Base-by-base conservation (phyloP, 2,113 vertebrate genomes). In the Pituophis catenifer region DNA sequence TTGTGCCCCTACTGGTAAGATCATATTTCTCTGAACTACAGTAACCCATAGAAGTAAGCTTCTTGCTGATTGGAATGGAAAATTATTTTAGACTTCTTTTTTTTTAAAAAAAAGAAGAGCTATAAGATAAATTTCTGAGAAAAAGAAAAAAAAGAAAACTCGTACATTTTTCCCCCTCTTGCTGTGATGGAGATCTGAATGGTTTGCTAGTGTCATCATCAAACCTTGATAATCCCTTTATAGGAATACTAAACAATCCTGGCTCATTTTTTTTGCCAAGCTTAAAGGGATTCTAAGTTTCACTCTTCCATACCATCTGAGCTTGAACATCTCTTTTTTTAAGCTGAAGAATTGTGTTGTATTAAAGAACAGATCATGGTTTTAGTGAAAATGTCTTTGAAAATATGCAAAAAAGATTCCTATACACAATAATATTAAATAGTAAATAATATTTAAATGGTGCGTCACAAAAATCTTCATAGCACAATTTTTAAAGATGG, bases 1-100 rank as follows among this genome's bases (percentile, higher is more conserved):
- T 94, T 97, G 97, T 97, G 97, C 97, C 38, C 98, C 97, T 23
- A 98, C 98, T 92, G 98, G 97, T 98, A 95, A 97, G 95, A 29
- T 23, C 6, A 23, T 12, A 65, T 9, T 24, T 0, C 2, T 95
- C 8, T n/a, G 8, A 21, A 50, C 0, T 13, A 52, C 8, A 5
- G 52, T 44, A 50, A 33, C 12, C 59, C 8, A 90, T 90, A 11
- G 38, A 87, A 92, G 44, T 29, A 62, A 3, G 29, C 0, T 89
- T 38, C 17, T 53, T 44, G 54, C 6, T 86, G 70, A 38, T 75
- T 53, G 7, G 33, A 33, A 19, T 53, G 10, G 58, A 26, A 89
- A 54, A 23, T 81, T 44, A 81, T 33, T 24, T 44, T 53, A 23
- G 23, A 23, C 44, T 55, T 38, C 26, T 52, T 75, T 54, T 33